phyloP scores from a whole-genome alignment of 1,140 invertebrate species.

The Bilobella aurantiaca region DNA sequence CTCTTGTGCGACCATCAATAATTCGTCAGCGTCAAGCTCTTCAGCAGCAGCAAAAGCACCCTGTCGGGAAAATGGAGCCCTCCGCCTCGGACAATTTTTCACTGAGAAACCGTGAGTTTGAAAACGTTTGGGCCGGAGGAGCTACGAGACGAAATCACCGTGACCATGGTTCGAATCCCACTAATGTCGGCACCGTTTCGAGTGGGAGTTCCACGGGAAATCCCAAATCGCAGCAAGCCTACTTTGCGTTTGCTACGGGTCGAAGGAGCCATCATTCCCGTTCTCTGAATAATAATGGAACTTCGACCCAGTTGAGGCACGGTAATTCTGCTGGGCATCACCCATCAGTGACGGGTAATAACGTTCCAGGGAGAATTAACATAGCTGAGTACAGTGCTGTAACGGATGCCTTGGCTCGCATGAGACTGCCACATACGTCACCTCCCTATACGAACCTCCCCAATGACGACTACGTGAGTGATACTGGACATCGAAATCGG shows the following conservation, averaged over 20 bases:
- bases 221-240: constrained; percentile 23
- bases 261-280: constrained; percentile 27
- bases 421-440: constrained; percentile 32
- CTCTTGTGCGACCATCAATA: constrained; percentile 26
- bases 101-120: constrained; percentile 26
- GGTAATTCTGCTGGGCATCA: constrained; percentile 15
- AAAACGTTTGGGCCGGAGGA: constrained; percentile 34
- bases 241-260: constrained; percentile 32
- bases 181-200: not conserved
- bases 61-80: constrained; percentile 30
- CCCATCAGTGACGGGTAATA: not conserved
- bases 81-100: constrained; percentile 33
- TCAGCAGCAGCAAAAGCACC: constrained; percentile 15
- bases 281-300: constrained; percentile 33
- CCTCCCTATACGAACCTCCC: constrained; percentile 33
- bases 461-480: constrained; percentile 35
- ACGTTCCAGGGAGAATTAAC: constrained; percentile 22
- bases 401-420: constrained; percentile 32
- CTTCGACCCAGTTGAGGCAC: constrained; percentile 23
- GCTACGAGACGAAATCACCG: constrained; percentile 26
- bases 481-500: constrained; percentile 32
- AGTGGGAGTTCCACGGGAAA: constrained; percentile 1
- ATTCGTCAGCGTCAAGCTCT: constrained; percentile 49
- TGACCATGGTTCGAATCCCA: constrained; percentile 15
- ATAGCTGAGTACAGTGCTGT: constrained; percentile 31